Conservation (phyloP, 2,113 vertebrate genomes). For the Coregonus clupeaformis region DNA sequence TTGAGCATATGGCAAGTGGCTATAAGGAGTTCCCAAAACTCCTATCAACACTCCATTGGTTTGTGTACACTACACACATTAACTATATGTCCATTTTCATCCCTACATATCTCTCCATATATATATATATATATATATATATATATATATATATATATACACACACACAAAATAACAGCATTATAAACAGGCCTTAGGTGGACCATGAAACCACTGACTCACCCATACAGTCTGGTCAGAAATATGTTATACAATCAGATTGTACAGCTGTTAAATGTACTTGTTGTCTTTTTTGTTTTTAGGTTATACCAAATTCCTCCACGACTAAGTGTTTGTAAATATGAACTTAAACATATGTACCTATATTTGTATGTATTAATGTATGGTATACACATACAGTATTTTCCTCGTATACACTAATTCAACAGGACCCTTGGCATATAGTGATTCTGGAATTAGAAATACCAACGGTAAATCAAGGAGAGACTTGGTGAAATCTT, state of each 20-base stretch:
- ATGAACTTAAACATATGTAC: not conserved
- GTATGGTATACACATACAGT: not conserved
- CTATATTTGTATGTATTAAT: not conserved
- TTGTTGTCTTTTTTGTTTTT: not conserved
- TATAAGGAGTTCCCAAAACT: not conserved
- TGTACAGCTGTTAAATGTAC: not conserved
- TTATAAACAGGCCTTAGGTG: too few species aligned
- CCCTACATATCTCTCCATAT: not conserved
- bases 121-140: not conserved
- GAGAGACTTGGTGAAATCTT: not conserved
- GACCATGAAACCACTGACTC: too few species aligned
- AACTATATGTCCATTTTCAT: not conserved
- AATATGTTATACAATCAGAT: not conserved
- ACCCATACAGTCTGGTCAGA: too few species aligned
- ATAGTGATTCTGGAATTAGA: not conserved
- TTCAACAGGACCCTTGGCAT: not conserved
- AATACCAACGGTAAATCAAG: not conserved
- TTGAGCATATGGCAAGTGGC: not conserved
- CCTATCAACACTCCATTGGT: slow-evolving; percentile 9
- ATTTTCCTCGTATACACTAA: not conserved
- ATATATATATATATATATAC: not conserved
- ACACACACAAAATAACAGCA: too few species aligned
- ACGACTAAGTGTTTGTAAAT: not conserved
- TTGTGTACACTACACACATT: not conserved
- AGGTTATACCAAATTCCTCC: not conserved